phyloP scores from a whole-genome alignment of 2,888 invertebrate species.

The Strigamia transsilvanica region DNA sequence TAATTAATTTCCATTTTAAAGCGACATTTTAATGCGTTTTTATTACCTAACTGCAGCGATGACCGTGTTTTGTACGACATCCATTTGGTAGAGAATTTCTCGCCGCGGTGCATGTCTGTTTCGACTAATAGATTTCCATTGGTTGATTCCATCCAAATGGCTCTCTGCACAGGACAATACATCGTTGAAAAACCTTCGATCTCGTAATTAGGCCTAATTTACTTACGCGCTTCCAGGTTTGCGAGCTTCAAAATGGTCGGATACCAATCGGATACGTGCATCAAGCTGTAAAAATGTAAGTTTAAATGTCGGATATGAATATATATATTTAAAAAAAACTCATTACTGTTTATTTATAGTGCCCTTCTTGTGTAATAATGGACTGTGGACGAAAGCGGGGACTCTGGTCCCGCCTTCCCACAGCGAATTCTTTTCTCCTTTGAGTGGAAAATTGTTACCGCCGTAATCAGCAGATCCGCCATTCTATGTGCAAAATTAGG shows the following conservation, averaged over 20 bases:
- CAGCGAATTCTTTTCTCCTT: not conserved
- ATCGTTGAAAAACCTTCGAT: too few species aligned
- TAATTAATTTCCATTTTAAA: too few species aligned
- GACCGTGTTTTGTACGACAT: too few species aligned
- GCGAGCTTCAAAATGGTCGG: not conserved
- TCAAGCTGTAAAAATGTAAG: not conserved
- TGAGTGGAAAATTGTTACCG: not conserved
- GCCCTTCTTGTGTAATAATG: not conserved
- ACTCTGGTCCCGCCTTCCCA: slow-evolving; percentile 1
- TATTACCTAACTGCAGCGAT: too few species aligned
- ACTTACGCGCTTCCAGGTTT: not conserved
- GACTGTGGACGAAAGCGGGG: slow-evolving; percentile 22
- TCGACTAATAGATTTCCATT: too few species aligned
- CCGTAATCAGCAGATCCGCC: not conserved
- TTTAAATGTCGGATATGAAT: not conserved
- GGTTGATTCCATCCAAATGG: too few species aligned
- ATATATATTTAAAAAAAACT: not conserved
- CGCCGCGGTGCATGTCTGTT: too few species aligned
- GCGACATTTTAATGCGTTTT: too few species aligned
- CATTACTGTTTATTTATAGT: not conserved
- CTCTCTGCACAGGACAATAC: too few species aligned
- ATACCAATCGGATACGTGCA: slow-evolving; percentile 18
- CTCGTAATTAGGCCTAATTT: too few species aligned
- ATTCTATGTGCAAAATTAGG: not conserved
- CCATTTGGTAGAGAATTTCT: too few species aligned